These are phyloP conservation scores for Mirounga angustirostris DNA, from an alignment of 2,113 vertebrate species.

Conservation along the genomic window DNA sequence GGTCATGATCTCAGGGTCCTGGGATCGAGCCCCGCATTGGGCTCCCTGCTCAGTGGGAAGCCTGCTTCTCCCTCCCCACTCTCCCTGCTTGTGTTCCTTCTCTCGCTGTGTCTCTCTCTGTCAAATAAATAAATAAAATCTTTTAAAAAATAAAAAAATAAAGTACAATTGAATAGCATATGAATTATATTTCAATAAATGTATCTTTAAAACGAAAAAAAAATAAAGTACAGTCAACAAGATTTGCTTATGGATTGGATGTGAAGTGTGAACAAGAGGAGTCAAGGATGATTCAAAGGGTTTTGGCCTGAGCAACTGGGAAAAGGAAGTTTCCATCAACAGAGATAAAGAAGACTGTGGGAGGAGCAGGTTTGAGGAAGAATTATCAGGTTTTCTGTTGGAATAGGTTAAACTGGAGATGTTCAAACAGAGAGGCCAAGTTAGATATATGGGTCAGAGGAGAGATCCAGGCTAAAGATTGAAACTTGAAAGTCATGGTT, in stretches of 20 bases:
- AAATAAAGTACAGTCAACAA: neutral
- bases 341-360: neutral
- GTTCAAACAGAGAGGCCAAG: neutral
- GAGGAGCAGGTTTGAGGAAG: neutral
- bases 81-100: too few relatives aligned
- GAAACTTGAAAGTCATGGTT: neutral
- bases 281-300: neutral
- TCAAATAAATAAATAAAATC: too few relatives aligned
- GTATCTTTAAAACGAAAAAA: neutral
- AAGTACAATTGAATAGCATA: neutral
- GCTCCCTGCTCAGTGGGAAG: too few relatives aligned
- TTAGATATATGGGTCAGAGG: neutral
- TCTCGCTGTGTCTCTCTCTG: too few relatives aligned
- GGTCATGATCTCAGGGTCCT: too few relatives aligned
- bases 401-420: constrained; percentile 1
- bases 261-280: neutral
- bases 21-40: too few relatives aligned
- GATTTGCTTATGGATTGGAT: neutral
- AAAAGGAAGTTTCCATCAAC: neutral
- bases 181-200: neutral
- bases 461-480: neutral
- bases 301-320: neutral
- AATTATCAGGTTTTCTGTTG: neutral
- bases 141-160: neutral
- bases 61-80: too few relatives aligned